Evolutionary conservation across 2,113 vertebrate genomes (phyloP), one percentile per base, ranked within the genome.

Genomic region (Carassius gibelio): DNA sequence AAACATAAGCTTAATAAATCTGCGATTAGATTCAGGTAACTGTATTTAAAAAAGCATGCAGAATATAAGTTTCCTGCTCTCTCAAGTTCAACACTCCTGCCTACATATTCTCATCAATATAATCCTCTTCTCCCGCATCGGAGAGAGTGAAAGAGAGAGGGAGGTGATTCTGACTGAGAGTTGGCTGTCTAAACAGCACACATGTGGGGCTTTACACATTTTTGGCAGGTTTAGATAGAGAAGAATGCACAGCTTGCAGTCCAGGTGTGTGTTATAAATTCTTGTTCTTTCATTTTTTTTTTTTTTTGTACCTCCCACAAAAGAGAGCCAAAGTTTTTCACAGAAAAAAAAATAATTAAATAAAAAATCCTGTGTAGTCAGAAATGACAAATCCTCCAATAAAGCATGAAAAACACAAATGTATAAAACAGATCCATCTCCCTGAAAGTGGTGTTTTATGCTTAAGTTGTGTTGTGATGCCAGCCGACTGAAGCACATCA

Each of bases 231-330:
- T 82, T 48, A 23, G 13, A 81, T 66, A 75, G 34, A 76, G 69
- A 84, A 83, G 80, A 75, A 50, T 83, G 45, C 87, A 83, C 87
- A 85, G 80, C 84, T 83, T 79, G 87, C 30, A 50, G 61, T 83
- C 84, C 87, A 88, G 87, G 87, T 88, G 84, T 85, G 84, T 85
- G 75, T 71, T 85, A 52, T 75, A 77, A 68, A 88, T 85, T 88
- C 69, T 79, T 68, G 23, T 21, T 69, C 48, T 74, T 36, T 82
- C 2, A 52, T 50, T 84, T 71, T 48, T 55, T 80, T 75, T 50
- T 84, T 71, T 48, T 55, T 80, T 75, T 50, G 42, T 69, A 38
- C 74, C 59, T 61, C 42, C 45, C 34, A 81, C 15, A 75, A 81
- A 72, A 64, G 15, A 62, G 34, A 2, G 36, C 62, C 55, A 71